Percentiles rank a stretch among this genome's conserved stretches.
Evolutionary conservation across 2,113 vertebrate species (phyloP).

Genomic region (Ornithorhynchus anatinus): DNA sequence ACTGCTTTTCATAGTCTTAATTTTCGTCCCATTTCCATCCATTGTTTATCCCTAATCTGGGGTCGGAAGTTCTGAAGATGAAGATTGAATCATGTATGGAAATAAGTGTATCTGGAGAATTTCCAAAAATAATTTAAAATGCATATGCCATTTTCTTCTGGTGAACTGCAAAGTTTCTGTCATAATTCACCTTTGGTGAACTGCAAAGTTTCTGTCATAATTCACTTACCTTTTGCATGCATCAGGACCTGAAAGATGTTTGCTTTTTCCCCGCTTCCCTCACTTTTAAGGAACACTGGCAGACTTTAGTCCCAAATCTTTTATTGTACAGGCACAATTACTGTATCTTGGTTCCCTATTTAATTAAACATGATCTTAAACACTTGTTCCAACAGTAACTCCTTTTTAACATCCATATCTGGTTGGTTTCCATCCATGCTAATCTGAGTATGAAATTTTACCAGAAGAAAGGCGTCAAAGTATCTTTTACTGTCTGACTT

Average conservation of each 20-base stretch:
- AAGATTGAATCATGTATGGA: slow-evolving; percentile 55
- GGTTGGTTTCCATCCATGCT: slow-evolving; percentile 16
- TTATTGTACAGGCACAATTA: slow-evolving; percentile 45
- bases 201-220: slow-evolving; percentile 49
- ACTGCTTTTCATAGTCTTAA: background rate
- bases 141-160: slow-evolving; percentile 39
- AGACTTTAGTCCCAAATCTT: slow-evolving; percentile 29
- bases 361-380: slow-evolving; percentile 61
- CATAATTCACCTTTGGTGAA: slow-evolving; percentile 30
- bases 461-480: background rate
- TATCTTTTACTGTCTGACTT: background rate
- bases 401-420: slow-evolving; percentile 14
- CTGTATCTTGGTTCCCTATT: slow-evolving; percentile 47
- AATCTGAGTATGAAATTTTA: slow-evolving; percentile 27
- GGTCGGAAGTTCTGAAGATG: slow-evolving; percentile 56
- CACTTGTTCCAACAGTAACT: slow-evolving; percentile 48
- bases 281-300: slow-evolving; percentile 21
- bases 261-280: slow-evolving; percentile 27
- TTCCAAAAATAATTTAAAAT: slow-evolving; percentile 46
- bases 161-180: slow-evolving; percentile 48
- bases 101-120: slow-evolving; percentile 53
- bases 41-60: slow-evolving; percentile 36
- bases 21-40: slow-evolving; percentile 15
- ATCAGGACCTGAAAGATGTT: slow-evolving; percentile 43
- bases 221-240: slow-evolving; percentile 57